Evolutionary conservation across 2,888 invertebrate genomes (phyloP).

Genomic region (Stenchaetothrips biformis): DNA sequence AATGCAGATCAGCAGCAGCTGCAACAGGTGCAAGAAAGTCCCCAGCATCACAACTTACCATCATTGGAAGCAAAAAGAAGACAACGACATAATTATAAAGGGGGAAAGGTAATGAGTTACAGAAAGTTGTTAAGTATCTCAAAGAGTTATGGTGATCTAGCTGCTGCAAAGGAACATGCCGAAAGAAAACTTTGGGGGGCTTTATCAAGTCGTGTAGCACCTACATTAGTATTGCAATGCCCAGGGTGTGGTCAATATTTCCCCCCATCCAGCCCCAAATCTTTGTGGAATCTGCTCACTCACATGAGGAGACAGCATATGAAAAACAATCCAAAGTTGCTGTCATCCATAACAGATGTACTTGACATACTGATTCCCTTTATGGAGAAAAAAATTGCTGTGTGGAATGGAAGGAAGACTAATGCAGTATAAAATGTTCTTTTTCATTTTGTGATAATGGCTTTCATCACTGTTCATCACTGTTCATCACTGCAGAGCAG

Average conservation of each 20-base stretch:
- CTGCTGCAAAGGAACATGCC: slow-evolving; percentile 1
- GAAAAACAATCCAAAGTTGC: not conserved
- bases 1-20: not conserved
- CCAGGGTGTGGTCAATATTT: slow-evolving; percentile 7
- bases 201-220: slow-evolving; percentile 17
- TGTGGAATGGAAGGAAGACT: not conserved
- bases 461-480: not conserved
- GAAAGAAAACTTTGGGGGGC: slow-evolving; percentile 5
- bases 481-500: not conserved
- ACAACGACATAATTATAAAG: not conserved
- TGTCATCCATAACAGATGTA: slow-evolving; percentile 7
- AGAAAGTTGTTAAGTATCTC: slow-evolving; percentile 12
- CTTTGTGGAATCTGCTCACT: slow-evolving; percentile 5
- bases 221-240: not conserved
- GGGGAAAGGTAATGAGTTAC: slow-evolving; percentile 17
- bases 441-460: not conserved
- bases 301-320: slow-evolving; percentile 9
- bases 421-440: not conserved
- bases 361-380: slow-evolving; percentile 1
- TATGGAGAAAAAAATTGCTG: slow-evolving; percentile 7
- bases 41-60: slow-evolving; percentile 6
- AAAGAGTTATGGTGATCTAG: slow-evolving; percentile 1
- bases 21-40: not conserved
- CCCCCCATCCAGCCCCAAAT: not conserved
- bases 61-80: not conserved